Evolutionary conservation across 2,888 invertebrate species (phyloP).

Genomic region (Eurytoma californica): DNA sequence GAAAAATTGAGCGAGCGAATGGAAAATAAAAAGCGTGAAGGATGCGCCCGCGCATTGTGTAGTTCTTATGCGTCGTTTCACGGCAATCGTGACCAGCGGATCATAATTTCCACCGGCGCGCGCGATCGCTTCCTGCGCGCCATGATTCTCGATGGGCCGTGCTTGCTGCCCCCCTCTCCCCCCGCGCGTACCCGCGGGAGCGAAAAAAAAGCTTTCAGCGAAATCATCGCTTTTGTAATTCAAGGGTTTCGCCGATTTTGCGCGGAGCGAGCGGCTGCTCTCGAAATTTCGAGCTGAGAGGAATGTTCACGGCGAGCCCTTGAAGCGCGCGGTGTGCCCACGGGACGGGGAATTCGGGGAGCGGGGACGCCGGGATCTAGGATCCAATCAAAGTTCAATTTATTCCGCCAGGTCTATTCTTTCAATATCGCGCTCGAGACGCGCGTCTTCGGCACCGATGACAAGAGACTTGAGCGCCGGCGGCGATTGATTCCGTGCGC

Average conservation of each 20-base stretch:
- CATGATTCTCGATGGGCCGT: too few relatives aligned
- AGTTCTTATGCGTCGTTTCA: constrained; percentile 25
- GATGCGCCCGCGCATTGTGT: constrained; percentile 32
- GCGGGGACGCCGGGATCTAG: not conserved
- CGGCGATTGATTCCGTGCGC: not conserved
- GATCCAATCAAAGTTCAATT: constrained; percentile 49
- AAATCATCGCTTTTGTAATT: not conserved
- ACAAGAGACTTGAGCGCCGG: too few relatives aligned
- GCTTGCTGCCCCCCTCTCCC: too few relatives aligned
- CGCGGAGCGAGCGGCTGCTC: too few relatives aligned
- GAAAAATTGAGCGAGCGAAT: constrained; percentile 31
- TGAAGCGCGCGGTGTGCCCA: not conserved
- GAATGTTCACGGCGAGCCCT: not conserved
- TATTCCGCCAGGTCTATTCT: constrained; percentile 41
- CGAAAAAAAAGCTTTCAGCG: not conserved
- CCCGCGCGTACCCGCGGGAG: too few relatives aligned
- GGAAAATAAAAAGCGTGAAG: not conserved
- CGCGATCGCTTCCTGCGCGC: too few relatives aligned
- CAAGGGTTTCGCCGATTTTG: not conserved
- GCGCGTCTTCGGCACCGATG: not conserved
- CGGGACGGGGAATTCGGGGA: not conserved
- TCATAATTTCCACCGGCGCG: constrained; percentile 11
- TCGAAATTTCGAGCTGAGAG: not conserved
- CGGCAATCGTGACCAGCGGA: not conserved
- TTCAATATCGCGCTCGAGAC: constrained; percentile 34